phyloP scores from a whole-genome alignment of 1,140 invertebrate genomes.

The Drosophila novamexicana region DNA sequence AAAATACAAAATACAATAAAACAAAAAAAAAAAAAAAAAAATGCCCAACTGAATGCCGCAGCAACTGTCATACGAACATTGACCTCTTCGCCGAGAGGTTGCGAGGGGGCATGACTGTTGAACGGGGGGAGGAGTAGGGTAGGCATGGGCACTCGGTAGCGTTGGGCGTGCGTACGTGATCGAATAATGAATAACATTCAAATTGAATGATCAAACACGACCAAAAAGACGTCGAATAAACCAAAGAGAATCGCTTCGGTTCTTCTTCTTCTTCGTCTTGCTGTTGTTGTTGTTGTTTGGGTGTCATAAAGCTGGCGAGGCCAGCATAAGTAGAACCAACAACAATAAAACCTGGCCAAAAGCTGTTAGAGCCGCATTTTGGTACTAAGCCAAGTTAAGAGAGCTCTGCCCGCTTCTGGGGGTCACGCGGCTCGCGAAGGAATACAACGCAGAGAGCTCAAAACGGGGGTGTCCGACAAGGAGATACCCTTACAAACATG shows the following conservation, averaged over 20 bases:
- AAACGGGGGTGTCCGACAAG: no score
- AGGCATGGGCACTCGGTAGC: conserved; percentile 22
- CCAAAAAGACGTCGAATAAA: conserved; percentile 43
- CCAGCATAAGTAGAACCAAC: conserved; percentile 36
- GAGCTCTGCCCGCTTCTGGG: conserved; percentile 26
- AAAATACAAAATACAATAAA: conserved; percentile 7
- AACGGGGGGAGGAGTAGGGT: not conserved
- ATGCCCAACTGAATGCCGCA: conserved; percentile 54
- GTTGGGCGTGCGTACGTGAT: conserved; percentile 70
- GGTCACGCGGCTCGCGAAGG: conserved; percentile 61
- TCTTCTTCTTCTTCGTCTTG: conserved; percentile 14
- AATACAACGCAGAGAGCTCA: no score
- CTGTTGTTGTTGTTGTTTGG: conserved; percentile 33
- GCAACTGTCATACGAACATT: conserved; percentile 71
- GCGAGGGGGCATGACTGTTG: no score
- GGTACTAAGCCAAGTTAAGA: not conserved
- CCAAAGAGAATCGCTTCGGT: conserved; percentile 30
- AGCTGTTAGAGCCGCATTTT: conserved; percentile 46
- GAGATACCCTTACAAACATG: no score
- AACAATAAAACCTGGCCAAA: conserved; percentile 62
- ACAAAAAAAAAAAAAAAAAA: conserved; percentile 13
- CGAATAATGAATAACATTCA: conserved; percentile 83
- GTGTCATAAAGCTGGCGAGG: conserved; percentile 77
- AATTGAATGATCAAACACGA: conserved; percentile 80
- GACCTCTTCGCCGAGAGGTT: conserved; percentile 37